Evolutionary conservation across 2,113 vertebrate species (phyloP).

Genomic region (Podiceps cristatus): DNA sequence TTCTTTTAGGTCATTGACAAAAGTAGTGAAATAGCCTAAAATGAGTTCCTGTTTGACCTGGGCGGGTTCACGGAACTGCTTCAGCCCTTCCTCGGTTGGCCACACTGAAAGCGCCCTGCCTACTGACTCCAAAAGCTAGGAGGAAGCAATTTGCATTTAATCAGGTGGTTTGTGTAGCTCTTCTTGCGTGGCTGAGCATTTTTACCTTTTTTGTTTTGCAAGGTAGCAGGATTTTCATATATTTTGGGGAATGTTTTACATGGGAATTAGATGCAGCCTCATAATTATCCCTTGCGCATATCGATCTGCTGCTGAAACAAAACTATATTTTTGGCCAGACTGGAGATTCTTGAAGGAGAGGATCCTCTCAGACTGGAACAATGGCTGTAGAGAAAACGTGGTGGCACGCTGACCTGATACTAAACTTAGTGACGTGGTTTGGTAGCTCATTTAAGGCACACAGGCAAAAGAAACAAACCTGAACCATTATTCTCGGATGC

Average conservation of each 20-base stretch:
- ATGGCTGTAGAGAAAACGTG: background rate
- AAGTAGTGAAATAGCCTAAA: background rate
- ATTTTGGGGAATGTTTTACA: background rate
- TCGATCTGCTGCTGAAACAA: background rate
- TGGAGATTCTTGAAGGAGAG: background rate
- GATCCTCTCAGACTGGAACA: background rate
- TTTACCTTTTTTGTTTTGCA: background rate
- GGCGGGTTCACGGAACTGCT: background rate
- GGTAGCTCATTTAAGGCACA: background rate
- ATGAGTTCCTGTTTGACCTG: background rate
- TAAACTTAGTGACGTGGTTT: background rate
- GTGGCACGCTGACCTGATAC: background rate
- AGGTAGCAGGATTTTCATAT: background rate
- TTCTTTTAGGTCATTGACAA: background rate
- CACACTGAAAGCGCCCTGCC: background rate
- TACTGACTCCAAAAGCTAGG: background rate
- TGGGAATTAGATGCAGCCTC: background rate
- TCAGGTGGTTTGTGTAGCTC: background rate
- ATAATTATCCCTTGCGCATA: background rate
- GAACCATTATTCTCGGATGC: background rate
- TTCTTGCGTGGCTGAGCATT: background rate
- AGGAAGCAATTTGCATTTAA: background rate
- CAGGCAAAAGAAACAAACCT: background rate
- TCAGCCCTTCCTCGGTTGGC: background rate
- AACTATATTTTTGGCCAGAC: background rate